Conservation (phyloP, 2,888 invertebrate genomes). For the Omphaloscelis lunosa region DNA sequence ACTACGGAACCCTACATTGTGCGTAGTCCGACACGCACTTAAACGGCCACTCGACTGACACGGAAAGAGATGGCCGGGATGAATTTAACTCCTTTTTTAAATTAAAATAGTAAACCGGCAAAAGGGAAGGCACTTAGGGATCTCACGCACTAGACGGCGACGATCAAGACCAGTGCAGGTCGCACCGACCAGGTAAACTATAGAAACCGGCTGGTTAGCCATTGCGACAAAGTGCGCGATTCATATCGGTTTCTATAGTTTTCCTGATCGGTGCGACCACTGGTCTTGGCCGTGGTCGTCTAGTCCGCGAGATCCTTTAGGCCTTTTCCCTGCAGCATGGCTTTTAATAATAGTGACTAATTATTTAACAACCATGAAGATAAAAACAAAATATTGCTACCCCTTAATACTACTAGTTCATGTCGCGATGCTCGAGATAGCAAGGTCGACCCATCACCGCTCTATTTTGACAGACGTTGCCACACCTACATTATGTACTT, state of each 20-base stretch:
- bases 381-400: not conserved
- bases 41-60: not conserved
- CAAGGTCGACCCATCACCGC: slow-evolving; percentile 63
- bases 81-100: not conserved
- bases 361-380: not conserved
- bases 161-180: no score
- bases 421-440: slow-evolving; percentile 47
- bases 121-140: not conserved
- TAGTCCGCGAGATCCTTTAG: no score
- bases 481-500: slow-evolving; percentile 53
- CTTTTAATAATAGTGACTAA: not conserved
- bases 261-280: no score
- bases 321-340: not conserved
- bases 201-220: no score
- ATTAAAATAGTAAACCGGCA: not conserved
- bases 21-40: no score
- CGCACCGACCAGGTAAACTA: no score
- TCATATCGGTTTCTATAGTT: no score
- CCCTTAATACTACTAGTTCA: slow-evolving; percentile 43
- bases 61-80: not conserved
- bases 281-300: no score
- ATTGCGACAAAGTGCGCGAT: no score
- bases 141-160: not conserved
- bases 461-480: slow-evolving; percentile 58
- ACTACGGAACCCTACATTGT: no score